A percentile compares a stretch with the other conserved stretches of the same genome.
Evolutionary conservation across 2,888 invertebrate species (phyloP).

Genomic region (Eulithis testata): DNA sequence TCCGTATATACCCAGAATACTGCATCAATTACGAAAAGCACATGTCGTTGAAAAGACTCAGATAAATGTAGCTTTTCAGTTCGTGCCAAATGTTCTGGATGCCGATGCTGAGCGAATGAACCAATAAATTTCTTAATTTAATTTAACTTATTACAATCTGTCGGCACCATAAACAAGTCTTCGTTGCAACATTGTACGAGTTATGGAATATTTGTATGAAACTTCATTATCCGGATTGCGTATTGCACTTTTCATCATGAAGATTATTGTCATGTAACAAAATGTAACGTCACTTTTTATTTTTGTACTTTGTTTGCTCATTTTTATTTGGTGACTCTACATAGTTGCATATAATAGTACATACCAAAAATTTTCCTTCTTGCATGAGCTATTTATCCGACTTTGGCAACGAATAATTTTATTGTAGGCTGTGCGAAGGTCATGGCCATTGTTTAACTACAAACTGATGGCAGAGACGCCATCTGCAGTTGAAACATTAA

Average conservation of each 20-base stretch:
- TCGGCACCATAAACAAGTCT: slow-evolving; percentile 54
- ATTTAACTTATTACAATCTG: slow-evolving; percentile 63
- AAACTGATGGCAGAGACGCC: no score
- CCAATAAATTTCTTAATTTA: slow-evolving; percentile 73
- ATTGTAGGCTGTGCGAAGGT: no score
- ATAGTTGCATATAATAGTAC: no score
- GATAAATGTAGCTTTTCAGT: slow-evolving; percentile 22
- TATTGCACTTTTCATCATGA: slow-evolving; percentile 21
- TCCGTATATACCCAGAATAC: slow-evolving; percentile 24
- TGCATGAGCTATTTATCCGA: no score
- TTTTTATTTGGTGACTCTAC: background rate
- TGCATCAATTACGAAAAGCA: slow-evolving; percentile 32
- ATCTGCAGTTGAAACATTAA: no score
- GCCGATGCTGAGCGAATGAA: slow-evolving; percentile 51
- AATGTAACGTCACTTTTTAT: background rate
- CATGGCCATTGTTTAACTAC: no score
- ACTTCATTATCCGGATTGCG: slow-evolving; percentile 43
- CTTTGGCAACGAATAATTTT: no score
- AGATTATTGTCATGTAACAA: slow-evolving; percentile 10
- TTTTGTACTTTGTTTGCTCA: background rate
- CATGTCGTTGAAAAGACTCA: slow-evolving; percentile 18
- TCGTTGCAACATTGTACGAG: slow-evolving; percentile 49
- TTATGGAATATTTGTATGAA: slow-evolving; percentile 29
- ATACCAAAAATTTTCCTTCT: no score
- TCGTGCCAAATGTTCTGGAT: slow-evolving; percentile 61